Conservation (phyloP, 2,888 invertebrate species). For the Hyppa rectilinea region DNA sequence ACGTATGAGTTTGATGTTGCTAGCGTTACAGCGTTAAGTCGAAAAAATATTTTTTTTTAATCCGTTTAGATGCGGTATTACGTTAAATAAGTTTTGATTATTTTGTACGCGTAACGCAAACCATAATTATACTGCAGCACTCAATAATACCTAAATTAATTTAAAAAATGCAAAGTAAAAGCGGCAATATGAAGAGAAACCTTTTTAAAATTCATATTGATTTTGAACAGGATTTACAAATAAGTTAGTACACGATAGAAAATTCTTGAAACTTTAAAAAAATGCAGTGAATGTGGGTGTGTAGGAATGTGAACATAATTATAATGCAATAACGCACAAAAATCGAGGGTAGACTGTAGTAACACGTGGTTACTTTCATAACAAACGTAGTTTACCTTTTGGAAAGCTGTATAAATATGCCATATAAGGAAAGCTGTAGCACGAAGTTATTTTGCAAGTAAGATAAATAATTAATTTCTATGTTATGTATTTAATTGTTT, state of each 20-base stretch:
- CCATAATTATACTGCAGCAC: no score
- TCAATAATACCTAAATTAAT: no score
- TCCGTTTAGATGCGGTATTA: no score
- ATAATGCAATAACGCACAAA: not conserved
- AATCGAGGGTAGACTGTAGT: not conserved
- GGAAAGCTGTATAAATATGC: no score
- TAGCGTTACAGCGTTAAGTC: conserved; percentile 8
- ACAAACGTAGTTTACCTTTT: not conserved
- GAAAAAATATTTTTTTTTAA: not conserved
- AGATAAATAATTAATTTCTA: not conserved
- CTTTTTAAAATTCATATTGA: not conserved
- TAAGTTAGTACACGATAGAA: not conserved
- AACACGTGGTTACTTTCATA: not conserved
- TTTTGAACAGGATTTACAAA: not conserved
- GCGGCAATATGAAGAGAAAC: not conserved
- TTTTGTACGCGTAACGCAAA: not conserved
- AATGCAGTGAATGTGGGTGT: not conserved
- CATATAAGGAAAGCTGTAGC: not conserved
- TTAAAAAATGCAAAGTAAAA: not conserved
- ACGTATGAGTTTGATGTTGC: conserved; percentile 44
- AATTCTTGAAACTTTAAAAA: not conserved
- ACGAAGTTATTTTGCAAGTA: not conserved
- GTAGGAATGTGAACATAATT: not conserved
- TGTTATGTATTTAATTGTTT: not conserved
- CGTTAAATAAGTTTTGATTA: no score